phyloP scores from a whole-genome alignment of 2,888 invertebrate genomes.

The Dryobota labecula region DNA sequence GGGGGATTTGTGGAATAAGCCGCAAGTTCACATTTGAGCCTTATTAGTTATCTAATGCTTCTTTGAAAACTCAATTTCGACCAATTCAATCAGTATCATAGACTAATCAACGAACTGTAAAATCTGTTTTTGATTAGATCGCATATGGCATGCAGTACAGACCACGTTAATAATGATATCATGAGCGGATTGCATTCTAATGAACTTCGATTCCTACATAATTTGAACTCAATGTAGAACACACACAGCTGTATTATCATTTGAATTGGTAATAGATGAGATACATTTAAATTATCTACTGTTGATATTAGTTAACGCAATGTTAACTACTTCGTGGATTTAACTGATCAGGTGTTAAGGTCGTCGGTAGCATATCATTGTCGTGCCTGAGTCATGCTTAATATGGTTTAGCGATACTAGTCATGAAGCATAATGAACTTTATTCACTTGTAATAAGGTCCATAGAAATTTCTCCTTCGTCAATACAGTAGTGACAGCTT shows the following conservation, averaged over 20 bases:
- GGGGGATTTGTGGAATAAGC: too few species aligned
- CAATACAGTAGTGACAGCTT: slow-evolving; percentile 40
- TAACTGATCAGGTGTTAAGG: slow-evolving; percentile 56
- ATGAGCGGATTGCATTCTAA: slow-evolving; percentile 40
- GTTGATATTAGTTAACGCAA: slow-evolving; percentile 42
- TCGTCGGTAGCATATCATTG: slow-evolving; percentile 50
- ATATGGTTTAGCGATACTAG: background rate
- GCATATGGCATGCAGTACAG: background rate
- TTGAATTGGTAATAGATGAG: slow-evolving; percentile 44
- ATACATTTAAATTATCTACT: slow-evolving; percentile 12
- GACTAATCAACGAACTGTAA: background rate
- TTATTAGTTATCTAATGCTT: background rate
- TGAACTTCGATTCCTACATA: slow-evolving; percentile 27
- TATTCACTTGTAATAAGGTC: slow-evolving; percentile 34
- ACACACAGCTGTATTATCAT: slow-evolving; percentile 44
- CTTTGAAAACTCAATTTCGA: background rate
- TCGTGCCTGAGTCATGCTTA: slow-evolving; percentile 32
- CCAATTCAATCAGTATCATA: background rate
- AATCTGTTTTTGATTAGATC: slow-evolving; percentile 12
- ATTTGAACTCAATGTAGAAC: slow-evolving; percentile 17
- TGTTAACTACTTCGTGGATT: slow-evolving; percentile 46
- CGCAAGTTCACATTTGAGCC: too few species aligned
- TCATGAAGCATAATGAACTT: slow-evolving; percentile 5
- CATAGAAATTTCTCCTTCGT: background rate
- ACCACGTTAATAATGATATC: slow-evolving; percentile 29